A percentile compares a stretch with the other conserved stretches of the same genome.
Evolutionary conservation across 2,113 vertebrate species (phyloP).

Genomic region (Cygnus atratus): DNA sequence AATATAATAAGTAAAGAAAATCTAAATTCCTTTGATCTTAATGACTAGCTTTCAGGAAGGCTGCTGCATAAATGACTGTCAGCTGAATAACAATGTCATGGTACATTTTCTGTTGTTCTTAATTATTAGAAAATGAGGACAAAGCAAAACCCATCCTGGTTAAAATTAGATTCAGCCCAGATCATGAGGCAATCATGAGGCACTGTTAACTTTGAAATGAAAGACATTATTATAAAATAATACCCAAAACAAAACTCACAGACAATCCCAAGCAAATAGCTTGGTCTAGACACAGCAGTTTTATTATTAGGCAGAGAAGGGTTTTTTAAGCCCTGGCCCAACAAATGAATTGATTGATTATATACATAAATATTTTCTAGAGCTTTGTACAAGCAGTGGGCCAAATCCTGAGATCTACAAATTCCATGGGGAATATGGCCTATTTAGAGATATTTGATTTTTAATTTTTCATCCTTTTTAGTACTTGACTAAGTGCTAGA

Average conservation of each 20-base stretch:
- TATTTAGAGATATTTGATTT: slow-evolving; percentile 13
- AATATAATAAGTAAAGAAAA: slow-evolving; percentile 49
- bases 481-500: not conserved
- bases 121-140: slow-evolving; percentile 81
- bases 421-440: not conserved
- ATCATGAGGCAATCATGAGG: slow-evolving; percentile 71
- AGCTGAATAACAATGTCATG: slow-evolving; percentile 49
- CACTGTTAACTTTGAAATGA: slow-evolving; percentile 59
- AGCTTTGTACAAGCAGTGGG: not conserved
- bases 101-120: slow-evolving; percentile 77
- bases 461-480: not conserved
- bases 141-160: slow-evolving; percentile 70
- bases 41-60: not conserved
- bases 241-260: slow-evolving; percentile 49
- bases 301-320: slow-evolving; percentile 40
- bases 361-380: slow-evolving; percentile 29
- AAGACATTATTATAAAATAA: slow-evolving; percentile 39
- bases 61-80: slow-evolving; percentile 63
- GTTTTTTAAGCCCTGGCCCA: slow-evolving; percentile 6
- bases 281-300: slow-evolving; percentile 59
- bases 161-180: slow-evolving; percentile 75
- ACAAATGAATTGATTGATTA: slow-evolving; percentile 33
- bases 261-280: slow-evolving; percentile 41
- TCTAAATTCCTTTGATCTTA: slow-evolving; percentile 17
- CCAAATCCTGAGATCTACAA: not conserved